Evolutionary conservation across 2,113 vertebrate species (phyloP).

Genomic region (Pagrus major): DNA sequence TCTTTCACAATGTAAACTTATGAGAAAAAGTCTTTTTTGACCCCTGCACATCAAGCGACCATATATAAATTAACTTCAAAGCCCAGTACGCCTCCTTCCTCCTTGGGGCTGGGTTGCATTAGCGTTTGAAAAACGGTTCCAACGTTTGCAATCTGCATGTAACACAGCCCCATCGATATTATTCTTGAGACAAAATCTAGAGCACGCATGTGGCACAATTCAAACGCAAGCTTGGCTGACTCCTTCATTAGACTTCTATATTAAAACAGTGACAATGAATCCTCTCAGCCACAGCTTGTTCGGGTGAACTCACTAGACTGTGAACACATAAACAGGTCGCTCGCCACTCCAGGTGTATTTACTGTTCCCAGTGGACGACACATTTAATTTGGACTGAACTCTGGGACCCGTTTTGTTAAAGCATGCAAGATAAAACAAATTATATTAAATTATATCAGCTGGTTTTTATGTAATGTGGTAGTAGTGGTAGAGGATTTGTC

Average conservation of each 20-base stretch:
- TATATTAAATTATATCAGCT: not conserved
- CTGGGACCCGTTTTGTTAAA: slow-evolving; percentile 20
- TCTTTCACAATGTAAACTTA: too few relatives aligned
- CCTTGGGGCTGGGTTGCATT: too few relatives aligned
- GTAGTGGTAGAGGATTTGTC: not conserved
- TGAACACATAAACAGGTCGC: not conserved
- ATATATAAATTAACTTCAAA: too few relatives aligned
- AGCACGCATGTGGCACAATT: not conserved
- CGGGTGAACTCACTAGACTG: not conserved
- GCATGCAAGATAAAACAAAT: too few relatives aligned
- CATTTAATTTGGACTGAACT: slow-evolving; percentile 21
- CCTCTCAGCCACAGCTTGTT: not conserved
- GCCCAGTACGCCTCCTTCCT: too few relatives aligned
- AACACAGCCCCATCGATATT: slow-evolving; percentile 4
- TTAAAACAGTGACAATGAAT: not conserved
- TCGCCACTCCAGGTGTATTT: slow-evolving; percentile 7
- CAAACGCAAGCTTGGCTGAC: not conserved
- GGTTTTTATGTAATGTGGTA: not conserved
- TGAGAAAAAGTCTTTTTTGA: too few relatives aligned
- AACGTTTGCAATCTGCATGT: slow-evolving; percentile 12
- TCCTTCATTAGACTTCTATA: not conserved
- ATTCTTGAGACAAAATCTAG: slow-evolving; percentile 4
- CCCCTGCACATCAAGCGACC: too few relatives aligned
- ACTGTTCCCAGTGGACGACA: not conserved
- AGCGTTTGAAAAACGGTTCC: slow-evolving; percentile 16